Base-by-base conservation (phyloP, 2,113 vertebrate species). In the Aptenodytes forsteri region DNA sequence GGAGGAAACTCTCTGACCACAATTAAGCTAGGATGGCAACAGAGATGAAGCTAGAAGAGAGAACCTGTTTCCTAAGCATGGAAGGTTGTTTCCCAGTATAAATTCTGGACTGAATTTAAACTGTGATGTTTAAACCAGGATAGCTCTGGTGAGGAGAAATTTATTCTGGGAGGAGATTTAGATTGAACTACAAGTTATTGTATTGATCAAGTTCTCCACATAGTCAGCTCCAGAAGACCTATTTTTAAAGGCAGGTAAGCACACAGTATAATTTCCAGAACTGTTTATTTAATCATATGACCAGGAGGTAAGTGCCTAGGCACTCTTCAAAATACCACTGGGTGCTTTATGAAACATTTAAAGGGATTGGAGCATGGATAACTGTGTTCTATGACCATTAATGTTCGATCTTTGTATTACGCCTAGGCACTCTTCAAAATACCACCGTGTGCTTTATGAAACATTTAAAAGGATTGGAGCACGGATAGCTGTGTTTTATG, bases 1-100 rank as follows among this genome's bases (percentile, higher is more conserved):
- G n/a, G 23, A 52, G 54, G 36, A 44, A 90, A 7, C 10, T 13
- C 66, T 36, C 36, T 52, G 54, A 36, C 13, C 9, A 16, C 18
- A 27, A 0, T 23, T 9, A 36, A 52, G 30, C 3, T 15, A 20
- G 21, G 30, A 29, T 54, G 47, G 9, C 36, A 18, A 10, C 22
- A 22, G 25, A 7, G 10, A 0, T 36, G 42, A 66, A 56, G 38
- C 22, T 42, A 4, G 32, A 46, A 32, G 29, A 54, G 27, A 62
- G 3, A 89, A 59, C 12, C 7, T 14, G 3, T 56, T 83, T 75
- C 32, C 20, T 32, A 26, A 55, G 22, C 9, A 12, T 1, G 8
- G 36, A 23, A 34, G 9, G 0, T 23, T 65, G 46, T 20, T 62
- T 46, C 30, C 44, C 2, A 4, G 13, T 25, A 15, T 29, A 29